Base-by-base conservation (phyloP, 2,888 invertebrate genomes). In the Tenthredo distinguenda region DNA sequence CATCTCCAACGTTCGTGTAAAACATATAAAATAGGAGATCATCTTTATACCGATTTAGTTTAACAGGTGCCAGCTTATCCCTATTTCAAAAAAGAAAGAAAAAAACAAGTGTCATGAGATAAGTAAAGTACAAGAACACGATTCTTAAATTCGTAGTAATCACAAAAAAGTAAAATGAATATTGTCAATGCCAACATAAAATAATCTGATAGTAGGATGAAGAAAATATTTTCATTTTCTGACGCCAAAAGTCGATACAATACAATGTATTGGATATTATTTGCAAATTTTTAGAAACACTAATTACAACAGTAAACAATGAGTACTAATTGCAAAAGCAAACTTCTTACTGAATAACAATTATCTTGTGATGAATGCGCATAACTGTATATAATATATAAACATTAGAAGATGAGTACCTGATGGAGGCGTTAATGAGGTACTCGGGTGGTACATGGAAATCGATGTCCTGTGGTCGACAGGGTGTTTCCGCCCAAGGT, bases 11-110 rank as follows among this genome's bases (percentile, higher is more conserved):
- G 95, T 98, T 99, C 95, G 99, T 99, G 95, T 99, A 99, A 95
- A 99, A 99, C 95, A 99, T 96, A 95, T 98, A 99, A 96, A 99
- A 99, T 91, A 99, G 96, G 93, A 99, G 96, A 95, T 99, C 99
- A 95, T 99, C 99, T 94, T 99, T 99, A 95, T 99, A 99, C 94
- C 99, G 97, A 95, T 97, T 98, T 94, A 99, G 95, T 95, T 99
- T 98, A 94, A 99, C 96, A 91, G 98, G 97, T 91, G 99, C 99
- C 94, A 98, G 95, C 95, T 98, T 98, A 95, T 98, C 98, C 95
- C 97, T 97, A 91, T 77, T 94, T 94, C 84, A 89, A 85, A 88
- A 87, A 89, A 89, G 72, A 85, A 85, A 85, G 84, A 85, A 43
- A 26, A 21, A 31, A 43, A 84, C 5, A 84, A 76, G 47, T 31